Percentiles rank a stretch among this genome's conserved stretches.
Conservation (phyloP, 2,888 invertebrate genomes). For the Coelopa pilipes region DNA sequence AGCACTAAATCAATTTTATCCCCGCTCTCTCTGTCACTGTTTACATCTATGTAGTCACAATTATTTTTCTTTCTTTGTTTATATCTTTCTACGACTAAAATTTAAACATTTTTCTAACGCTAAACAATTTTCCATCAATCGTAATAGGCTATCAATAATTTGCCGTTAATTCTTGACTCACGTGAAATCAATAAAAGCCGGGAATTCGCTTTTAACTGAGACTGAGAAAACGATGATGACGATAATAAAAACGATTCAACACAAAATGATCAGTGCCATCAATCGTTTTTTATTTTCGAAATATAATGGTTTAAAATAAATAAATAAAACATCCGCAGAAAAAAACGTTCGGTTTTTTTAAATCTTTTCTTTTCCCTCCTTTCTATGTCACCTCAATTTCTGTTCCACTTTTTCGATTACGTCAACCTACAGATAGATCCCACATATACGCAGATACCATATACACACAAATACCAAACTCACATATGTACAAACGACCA, state of each 20-base stretch:
- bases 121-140: too few relatives aligned
- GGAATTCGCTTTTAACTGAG: too few relatives aligned
- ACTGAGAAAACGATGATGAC: too few relatives aligned
- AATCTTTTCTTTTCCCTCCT: too few relatives aligned
- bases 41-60: neutral
- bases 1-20: neutral
- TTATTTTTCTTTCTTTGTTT: neutral
- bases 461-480: neutral
- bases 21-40: neutral
- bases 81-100: neutral
- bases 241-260: too few relatives aligned
- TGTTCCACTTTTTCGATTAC: neutral
- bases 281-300: too few relatives aligned
- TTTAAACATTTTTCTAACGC: neutral
- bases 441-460: neutral
- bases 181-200: neutral
- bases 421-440: neutral
- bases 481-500: neutral
- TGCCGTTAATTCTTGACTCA: neutral
- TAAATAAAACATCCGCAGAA: neutral
- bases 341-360: neutral
- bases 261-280: too few relatives aligned
- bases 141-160: neutral
- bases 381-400: conserved; percentile 18
- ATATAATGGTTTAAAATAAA: too few relatives aligned